A percentile compares a stretch with the other conserved stretches of the same genome.
Conservation (phyloP, 2,113 vertebrate species). For the Apteryx mantelli region DNA sequence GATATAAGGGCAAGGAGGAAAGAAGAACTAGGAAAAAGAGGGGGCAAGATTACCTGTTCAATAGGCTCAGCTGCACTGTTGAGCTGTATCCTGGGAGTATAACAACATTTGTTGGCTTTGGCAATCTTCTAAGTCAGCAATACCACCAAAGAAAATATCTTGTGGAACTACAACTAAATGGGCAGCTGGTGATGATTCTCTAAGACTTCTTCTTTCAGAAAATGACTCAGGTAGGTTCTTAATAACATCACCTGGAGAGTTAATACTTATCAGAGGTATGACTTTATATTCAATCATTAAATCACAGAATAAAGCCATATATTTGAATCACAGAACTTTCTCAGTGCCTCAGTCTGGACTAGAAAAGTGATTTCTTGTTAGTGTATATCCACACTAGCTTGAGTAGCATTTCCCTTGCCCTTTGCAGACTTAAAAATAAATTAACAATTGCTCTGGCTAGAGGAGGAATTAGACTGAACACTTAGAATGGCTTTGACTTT, state of each 20-base stretch:
- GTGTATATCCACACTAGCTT: not conserved
- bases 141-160: not conserved
- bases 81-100: not conserved
- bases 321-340: not conserved
- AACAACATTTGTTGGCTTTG: not conserved
- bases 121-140: rapidly evolving
- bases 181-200: not conserved
- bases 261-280: not conserved
- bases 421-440: not conserved
- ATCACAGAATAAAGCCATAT: not conserved
- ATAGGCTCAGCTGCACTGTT: not conserved
- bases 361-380: not conserved
- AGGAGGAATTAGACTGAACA: not conserved
- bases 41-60: not conserved
- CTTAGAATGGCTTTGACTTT: not conserved
- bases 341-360: not conserved
- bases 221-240: not conserved
- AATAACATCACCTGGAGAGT: not conserved
- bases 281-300: not conserved
- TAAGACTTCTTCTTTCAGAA: not conserved
- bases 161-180: not conserved
- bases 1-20: not conserved
- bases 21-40: not conserved
- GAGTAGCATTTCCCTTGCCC: not conserved
- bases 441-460: not conserved